Percentiles rank a stretch among this genome's conserved stretches.
These are phyloP conservation scores for Taurulus bubalis DNA, from an alignment of 2,113 vertebrate species.

Conservation along the genomic window DNA sequence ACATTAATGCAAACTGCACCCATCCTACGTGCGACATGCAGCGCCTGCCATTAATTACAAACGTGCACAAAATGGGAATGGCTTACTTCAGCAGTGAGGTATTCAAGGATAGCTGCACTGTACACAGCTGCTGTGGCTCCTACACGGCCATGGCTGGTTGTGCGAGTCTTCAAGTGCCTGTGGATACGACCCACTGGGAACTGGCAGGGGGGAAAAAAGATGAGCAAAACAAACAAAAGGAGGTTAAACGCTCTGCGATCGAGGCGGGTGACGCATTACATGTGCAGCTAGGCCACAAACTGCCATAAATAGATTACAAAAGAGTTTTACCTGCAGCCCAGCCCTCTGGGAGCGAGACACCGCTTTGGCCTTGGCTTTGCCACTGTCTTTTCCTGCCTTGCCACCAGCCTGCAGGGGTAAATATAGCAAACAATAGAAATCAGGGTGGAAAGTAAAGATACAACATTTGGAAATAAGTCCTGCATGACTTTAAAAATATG, in stretches of 20 bases:
- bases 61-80: not conserved
- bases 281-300: conserved; percentile 21
- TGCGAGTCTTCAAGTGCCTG: conserved; percentile 97
- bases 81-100: conserved; percentile 96
- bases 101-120: conserved; percentile 97
- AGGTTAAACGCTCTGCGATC: not conserved
- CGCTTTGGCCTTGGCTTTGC: conserved; percentile 98
- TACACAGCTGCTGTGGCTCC: conserved; percentile 97
- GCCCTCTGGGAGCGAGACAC: conserved; percentile 98
- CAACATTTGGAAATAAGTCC: not conserved
- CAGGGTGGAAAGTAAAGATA: not conserved
- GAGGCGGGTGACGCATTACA: accelerated
- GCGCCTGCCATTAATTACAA: not conserved
- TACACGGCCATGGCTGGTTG: conserved; percentile 97
- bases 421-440: not conserved
- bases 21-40: not conserved
- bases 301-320: not conserved
- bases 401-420: conserved; percentile 89
- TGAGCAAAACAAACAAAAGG: not conserved
- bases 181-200: conserved; percentile 98
- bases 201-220: conserved; percentile 71
- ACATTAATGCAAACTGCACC: not conserved
- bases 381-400: conserved; percentile 98
- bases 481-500: not conserved
- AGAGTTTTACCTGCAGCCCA: conserved; percentile 90